These are phyloP conservation scores for Apis mellifera DNA, from an alignment of 1,140 invertebrate species.

Conservation along the genomic window Amel_HAv3.1 CM009933.2:3178001-3178500, in stretches of 20 bases:
- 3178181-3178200: neutral
- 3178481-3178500: neutral
- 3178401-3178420: neutral
- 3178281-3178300: neutral
- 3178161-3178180: neutral
- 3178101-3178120: neutral
- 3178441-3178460: conserved; percentile 1
- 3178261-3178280: neutral
- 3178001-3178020: conserved; percentile 10
- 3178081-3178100: conserved; percentile 2
- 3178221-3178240: neutral
- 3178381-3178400: neutral
- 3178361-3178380: neutral
- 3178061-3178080: conserved; percentile 6
- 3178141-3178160: neutral
- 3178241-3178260: neutral
- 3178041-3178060: neutral
- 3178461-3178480: neutral
- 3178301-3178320: neutral
- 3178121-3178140: neutral
- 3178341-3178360: neutral
- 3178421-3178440: neutral
- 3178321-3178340: neutral
- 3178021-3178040: neutral
- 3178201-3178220: neutral